Evolutionary conservation across 2,113 vertebrate species (phyloP).

Genomic region (Glaucomys volans): DNA sequence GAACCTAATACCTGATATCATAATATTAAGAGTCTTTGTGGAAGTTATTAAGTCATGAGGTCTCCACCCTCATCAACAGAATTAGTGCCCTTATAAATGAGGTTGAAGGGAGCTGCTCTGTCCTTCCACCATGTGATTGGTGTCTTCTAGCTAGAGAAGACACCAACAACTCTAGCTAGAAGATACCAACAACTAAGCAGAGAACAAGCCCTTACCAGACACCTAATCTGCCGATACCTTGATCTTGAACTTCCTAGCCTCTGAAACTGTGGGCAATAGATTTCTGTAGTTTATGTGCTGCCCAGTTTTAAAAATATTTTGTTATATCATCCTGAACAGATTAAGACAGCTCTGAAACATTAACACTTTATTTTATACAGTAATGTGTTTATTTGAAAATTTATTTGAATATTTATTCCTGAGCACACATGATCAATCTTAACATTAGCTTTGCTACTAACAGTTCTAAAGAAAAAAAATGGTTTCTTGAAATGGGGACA

Average conservation of each 20-base stretch:
- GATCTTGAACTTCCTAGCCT: background rate
- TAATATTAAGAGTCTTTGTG: background rate
- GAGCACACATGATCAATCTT: background rate
- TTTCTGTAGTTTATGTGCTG: background rate
- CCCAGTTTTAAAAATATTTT: background rate
- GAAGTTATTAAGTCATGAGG: background rate
- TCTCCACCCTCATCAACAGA: background rate
- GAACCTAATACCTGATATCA: background rate
- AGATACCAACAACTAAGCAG: background rate
- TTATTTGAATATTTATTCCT: background rate
- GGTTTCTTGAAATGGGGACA: background rate
- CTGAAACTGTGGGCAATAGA: background rate
- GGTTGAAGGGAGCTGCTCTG: background rate
- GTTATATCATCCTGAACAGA: background rate
- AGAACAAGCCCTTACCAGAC: background rate
- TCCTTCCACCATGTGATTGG: accelerated
- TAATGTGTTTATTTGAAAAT: background rate
- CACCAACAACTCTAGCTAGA: too few relatives aligned
- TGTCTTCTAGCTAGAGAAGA: background rate
- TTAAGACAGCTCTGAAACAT: background rate
- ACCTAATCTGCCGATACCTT: background rate
- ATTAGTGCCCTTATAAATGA: background rate
- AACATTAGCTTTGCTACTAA: background rate
- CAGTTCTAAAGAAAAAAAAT: background rate
- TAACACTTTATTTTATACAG: slow-evolving; percentile 4